phyloP scores from a whole-genome alignment of 2,888 invertebrate species.

The Drosophila lutescens region DNA sequence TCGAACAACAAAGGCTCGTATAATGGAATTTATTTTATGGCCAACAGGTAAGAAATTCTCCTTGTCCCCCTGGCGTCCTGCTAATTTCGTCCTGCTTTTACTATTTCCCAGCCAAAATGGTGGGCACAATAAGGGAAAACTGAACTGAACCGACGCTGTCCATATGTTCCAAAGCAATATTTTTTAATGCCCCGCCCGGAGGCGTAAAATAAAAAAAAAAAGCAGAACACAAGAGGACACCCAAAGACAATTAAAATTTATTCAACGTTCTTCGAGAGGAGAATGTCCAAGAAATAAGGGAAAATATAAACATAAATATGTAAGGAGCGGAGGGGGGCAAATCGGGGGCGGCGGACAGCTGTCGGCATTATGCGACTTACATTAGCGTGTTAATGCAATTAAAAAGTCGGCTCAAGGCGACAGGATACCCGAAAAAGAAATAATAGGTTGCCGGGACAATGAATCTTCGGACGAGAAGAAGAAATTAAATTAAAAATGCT shows the following conservation, averaged over 20 bases:
- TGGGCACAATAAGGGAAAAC: background rate
- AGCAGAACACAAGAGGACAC: slow-evolving; percentile 49
- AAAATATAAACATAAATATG: slow-evolving; percentile 71
- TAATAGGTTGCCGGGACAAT: slow-evolving; percentile 57
- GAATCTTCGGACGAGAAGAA: slow-evolving; percentile 32
- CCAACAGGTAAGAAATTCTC: slow-evolving; percentile 82
- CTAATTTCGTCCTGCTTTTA: slow-evolving; percentile 74
- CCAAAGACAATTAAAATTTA: slow-evolving; percentile 78
- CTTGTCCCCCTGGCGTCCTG: slow-evolving; percentile 66
- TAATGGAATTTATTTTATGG: slow-evolving; percentile 80
- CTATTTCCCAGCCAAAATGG: slow-evolving; percentile 53
- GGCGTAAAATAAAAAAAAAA: slow-evolving; percentile 46
- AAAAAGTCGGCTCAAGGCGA: slow-evolving; percentile 68
- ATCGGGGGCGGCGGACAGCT: slow-evolving; percentile 4
- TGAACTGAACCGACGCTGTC: slow-evolving; percentile 28
- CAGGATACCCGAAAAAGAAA: slow-evolving; percentile 36
- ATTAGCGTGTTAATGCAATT: slow-evolving; percentile 79
- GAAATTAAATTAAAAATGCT: slow-evolving; percentile 73
- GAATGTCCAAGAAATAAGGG: slow-evolving; percentile 21
- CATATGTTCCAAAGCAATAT: slow-evolving; percentile 50
- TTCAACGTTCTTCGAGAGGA: slow-evolving; percentile 62
- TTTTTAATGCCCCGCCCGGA: slow-evolving; percentile 69
- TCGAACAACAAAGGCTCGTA: slow-evolving; percentile 50
- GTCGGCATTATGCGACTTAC: slow-evolving; percentile 72
- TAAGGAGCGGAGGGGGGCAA: slow-evolving; percentile 63